Base-by-base conservation (phyloP, 2,113 vertebrate species). In the Apodemus sylvaticus region DNA sequence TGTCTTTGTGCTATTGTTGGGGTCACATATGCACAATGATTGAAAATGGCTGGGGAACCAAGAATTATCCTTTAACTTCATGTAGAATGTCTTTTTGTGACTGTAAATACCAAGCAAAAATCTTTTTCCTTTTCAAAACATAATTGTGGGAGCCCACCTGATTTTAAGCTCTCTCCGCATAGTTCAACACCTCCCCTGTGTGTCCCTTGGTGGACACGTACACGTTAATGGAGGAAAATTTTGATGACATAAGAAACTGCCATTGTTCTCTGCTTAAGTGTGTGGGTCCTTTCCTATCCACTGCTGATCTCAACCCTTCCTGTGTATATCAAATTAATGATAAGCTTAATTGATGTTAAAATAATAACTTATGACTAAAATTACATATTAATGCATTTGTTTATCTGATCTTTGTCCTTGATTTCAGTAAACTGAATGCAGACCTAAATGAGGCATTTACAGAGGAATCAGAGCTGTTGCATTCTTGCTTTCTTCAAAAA, bases 401-500 rank as follows among this genome's bases (percentile, higher is more conserved):
- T 93, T 82, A 34, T 29, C 86, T 96, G 22, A 74, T 53, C n/a
- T 70, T 9, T 90, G 2, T 86, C 68, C 53, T 62, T 74, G 14
- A 22, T 85, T 96, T 96, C 48, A 79, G 42, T 24, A 86, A 83
- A 51, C 9, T 45, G 4, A 94, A 86, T 51, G n/a, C 7, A 45
- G 39, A 73, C 12, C 10, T 70, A 92, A 83, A 86, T 95, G 92
- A 92, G 64, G 87, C 6, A 48, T 83, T 51, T 85, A 87, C 0
- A 81, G 31, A 83, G 1, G 53, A 73, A 53, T 92, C 64, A 90
- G 89, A 87, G 68, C 34, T 88, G 64, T 70, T 45, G 66, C 13
- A 2, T 83, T 92, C 48, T 90, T 81, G n/a, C 87, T 24, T 95
- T 82, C 39, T n/a, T 48, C 45, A 48, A 81, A 91, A 94, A 13